Conservation (phyloP, 2,113 vertebrate genomes). For the Columba janthina region DNA sequence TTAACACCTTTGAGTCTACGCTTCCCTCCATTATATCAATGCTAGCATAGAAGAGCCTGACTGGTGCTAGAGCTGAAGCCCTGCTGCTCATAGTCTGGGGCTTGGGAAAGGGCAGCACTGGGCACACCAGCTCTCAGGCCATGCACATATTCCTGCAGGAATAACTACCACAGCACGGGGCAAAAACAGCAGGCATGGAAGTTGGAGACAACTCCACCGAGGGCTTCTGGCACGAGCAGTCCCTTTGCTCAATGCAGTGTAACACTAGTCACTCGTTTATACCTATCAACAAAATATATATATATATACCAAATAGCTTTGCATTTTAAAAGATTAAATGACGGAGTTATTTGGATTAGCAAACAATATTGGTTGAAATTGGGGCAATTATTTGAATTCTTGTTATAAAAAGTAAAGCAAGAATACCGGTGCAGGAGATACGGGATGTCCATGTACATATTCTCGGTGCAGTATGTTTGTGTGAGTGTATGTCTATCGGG, state of each 20-base stretch:
- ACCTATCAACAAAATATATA: not conserved
- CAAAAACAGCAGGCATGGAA: not conserved
- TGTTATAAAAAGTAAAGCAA: not conserved
- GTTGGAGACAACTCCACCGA: not conserved
- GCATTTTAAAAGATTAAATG: not conserved
- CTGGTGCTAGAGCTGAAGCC: not conserved
- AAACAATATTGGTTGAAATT: not conserved
- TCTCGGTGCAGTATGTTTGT: not conserved
- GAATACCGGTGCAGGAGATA: not conserved
- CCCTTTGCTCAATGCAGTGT: fast-evolving
- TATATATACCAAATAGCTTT: not conserved
- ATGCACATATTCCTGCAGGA: fast-evolving
- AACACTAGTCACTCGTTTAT: not conserved
- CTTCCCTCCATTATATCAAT: not conserved
- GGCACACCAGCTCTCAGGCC: not conserved
- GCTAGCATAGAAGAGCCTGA: not conserved
- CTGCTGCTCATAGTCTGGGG: not conserved
- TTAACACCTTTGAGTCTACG: not conserved
- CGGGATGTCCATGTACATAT: not conserved
- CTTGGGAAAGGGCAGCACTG: not conserved
- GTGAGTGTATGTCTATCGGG: not conserved
- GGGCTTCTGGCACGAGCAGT: not conserved
- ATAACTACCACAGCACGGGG: fast-evolving
- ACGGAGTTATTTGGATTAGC: not conserved
- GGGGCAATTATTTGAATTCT: not conserved